Base-by-base conservation (phyloP, 53 echinoderm and acorn worm genomes). In the Henricia sp. region DNA sequence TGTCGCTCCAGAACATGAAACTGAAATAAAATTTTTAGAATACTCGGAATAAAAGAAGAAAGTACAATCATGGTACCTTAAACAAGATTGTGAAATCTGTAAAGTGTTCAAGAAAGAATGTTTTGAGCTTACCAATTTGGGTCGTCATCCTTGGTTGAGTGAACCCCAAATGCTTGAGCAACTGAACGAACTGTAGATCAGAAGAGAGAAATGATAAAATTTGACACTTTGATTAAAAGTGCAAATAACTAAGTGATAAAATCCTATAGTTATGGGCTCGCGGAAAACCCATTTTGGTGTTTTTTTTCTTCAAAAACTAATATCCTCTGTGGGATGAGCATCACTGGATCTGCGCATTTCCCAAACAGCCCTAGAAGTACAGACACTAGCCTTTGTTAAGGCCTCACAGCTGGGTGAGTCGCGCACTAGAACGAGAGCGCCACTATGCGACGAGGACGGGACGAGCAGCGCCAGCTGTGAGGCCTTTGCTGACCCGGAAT, bases 1-100 rank as follows among this genome's bases (percentile, higher is more conserved):
- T 84, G 74, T 96, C 96, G 77, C 90, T 93, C 96, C 96, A 96
- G 68, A 87, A 94, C 85, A 96, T 48, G 62, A 94, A 96, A 51
- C 96, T 96, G 75, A 21, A 24, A 83, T 30, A 57, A 56, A 23
- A 56, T n/a, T 3, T 25, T 1, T 23, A 25, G 26, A 0, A 4
- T 56, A 6, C 10, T 20, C 4, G 0, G 24, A 52, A n/a, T 17
- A 6, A 3, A 52, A 23, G 24, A 56, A 16, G 56, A 16, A 16
- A 56, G n/a, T n/a, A 56, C 5, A 56, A 56, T 4, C 23, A 56
- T 8, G 16, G 23, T 13, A 56, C n/a, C 20, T 56, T 44, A 9
- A 44, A 44, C 44, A 44, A 44, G 6, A 44, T 44, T 9, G 6
- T 44, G 6, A 44, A 44, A 6, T 44, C 44, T 13, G 13, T 13